Conservation (phyloP, 2,797 vertebrate species). For the Poeciliopsis paucimaculata region DNA sequence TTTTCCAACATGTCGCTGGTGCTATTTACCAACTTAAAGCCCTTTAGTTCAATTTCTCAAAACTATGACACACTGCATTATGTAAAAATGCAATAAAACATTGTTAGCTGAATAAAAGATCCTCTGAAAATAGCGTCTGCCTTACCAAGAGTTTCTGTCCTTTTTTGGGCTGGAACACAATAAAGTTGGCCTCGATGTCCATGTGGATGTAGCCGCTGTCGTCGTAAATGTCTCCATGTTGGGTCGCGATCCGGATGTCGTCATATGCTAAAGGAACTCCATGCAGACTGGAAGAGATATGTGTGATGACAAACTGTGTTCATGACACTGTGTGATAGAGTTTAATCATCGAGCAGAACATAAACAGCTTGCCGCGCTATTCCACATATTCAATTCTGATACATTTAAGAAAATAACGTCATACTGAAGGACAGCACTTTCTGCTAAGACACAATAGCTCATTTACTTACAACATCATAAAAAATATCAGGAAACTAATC, state of each 20-base stretch:
- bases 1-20: not conserved
- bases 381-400: not conserved
- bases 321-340: not conserved
- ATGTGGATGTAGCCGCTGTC: conserved; percentile 94
- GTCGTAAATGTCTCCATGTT: conserved; percentile 88
- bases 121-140: not conserved
- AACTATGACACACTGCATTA: not conserved
- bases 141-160: conserved; percentile 90
- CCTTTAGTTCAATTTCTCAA: not conserved
- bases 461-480: not conserved
- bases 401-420: not conserved
- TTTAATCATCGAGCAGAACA: not conserved
- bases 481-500: not conserved
- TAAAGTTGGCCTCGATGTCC: conserved; percentile 89
- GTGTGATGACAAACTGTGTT: not conserved
- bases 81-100: not conserved
- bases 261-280: conserved; percentile 94
- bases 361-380: not conserved
- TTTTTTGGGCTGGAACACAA: conserved; percentile 87
- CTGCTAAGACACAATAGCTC: not conserved
- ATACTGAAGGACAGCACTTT: not conserved
- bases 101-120: not conserved
- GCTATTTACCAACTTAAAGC: not conserved
- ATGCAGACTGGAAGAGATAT: conserved; percentile 78
- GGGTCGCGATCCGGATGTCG: conserved; percentile 84